Evolutionary conservation across 2,113 vertebrate genomes (phyloP).

Genomic region (Lepisosteus osseus): DNA sequence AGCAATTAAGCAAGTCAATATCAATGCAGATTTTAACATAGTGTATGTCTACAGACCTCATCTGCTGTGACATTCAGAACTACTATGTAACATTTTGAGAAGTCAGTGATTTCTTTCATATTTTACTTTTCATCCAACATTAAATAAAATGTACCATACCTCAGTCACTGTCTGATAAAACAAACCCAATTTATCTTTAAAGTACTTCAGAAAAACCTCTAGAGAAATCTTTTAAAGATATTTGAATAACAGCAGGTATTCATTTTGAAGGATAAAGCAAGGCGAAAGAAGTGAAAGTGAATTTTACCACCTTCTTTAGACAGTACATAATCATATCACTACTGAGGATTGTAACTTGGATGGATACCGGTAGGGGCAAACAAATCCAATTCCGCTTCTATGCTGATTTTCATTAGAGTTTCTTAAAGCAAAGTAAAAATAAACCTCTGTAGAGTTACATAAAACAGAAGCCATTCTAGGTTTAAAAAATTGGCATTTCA

Average conservation of each 20-base stretch:
- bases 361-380: neutral
- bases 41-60: too few relatives aligned
- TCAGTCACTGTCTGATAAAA: neutral
- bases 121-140: too few relatives aligned
- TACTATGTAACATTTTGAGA: neutral
- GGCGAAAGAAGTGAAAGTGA: neutral
- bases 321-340: neutral
- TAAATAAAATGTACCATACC: neutral
- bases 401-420: too few relatives aligned
- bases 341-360: neutral
- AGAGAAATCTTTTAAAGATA: neutral
- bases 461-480: too few relatives aligned
- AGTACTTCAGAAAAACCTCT: neutral
- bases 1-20: neutral
- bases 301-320: neutral
- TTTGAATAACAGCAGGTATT: neutral
- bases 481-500: too few relatives aligned
- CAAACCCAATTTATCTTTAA: neutral
- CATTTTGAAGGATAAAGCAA: neutral
- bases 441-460: too few relatives aligned
- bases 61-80: too few relatives aligned
- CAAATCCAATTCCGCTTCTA: too few relatives aligned
- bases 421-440: too few relatives aligned
- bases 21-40: neutral
- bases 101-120: neutral